Evolutionary conservation across 2,113 vertebrate species (phyloP), one percentile per base, ranked within the genome.

Genomic region (Dicaeum eximium): DNA sequence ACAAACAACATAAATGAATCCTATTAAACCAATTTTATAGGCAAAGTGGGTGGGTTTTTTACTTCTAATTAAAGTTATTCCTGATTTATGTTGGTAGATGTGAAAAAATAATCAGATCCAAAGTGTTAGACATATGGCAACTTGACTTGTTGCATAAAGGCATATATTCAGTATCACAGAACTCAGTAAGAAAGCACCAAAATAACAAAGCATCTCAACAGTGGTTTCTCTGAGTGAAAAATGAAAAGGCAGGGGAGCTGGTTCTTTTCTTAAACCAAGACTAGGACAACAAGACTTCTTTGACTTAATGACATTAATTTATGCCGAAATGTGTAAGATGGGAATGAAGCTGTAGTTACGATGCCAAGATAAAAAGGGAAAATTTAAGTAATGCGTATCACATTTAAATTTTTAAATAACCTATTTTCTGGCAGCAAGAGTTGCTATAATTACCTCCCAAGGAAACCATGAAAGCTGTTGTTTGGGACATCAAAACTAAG

Each of bases 21-120:
- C 35, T 53, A 65, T 48, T 70, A 86, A 62, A 78, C 21, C 38
- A 42, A 35, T 88, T 73, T 87, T 73, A 81, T 16, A 75, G 25
- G 15, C 25, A 33, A 69, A 57, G 35, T 42, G 14, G 7, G 8
- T 14, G 35, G 62, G 75, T 65, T 80, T 89, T 79, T 80, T 31
- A 70, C 35, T 86, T 88, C 74, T 53, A 70, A 73, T 70, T 93
- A 66, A 92, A 93, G 58, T 93, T 86, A 88, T 80, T 93, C 31
- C 47, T 66, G 15, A 78, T 86, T 88, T 90, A 17, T 45, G 73
- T 73, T 13, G 86, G 71, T 33, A 70, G 60, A 87, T 67, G 47
- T 27, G 78, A 18, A 22, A 95, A 91, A 80, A 84, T 22, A 77
- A 80, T 79, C 66, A 50, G 42, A 73, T 84, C 25, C 40, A 35